phyloP scores from a whole-genome alignment of 2,888 invertebrate genomes.

The Cataglyphis albicans region DNA sequence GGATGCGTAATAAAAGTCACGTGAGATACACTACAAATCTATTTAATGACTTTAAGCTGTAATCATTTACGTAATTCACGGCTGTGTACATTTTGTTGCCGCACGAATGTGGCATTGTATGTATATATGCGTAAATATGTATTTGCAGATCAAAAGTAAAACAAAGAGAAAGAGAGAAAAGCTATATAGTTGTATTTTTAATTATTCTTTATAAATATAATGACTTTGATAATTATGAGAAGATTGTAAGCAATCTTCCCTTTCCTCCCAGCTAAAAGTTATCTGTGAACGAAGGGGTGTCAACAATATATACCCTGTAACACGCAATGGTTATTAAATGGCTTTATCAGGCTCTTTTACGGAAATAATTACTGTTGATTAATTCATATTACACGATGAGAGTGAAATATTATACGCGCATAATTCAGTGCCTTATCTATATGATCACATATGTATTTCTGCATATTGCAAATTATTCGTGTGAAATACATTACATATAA shows the following conservation, averaged over 20 bases:
- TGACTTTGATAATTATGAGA: slow-evolving; percentile 17
- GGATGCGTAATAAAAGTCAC: not conserved
- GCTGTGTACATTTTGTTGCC: slow-evolving; percentile 17
- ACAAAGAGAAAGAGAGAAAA: not conserved
- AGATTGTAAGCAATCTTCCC: not conserved
- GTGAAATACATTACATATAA: not conserved
- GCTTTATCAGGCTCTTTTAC: not conserved
- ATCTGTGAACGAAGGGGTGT: not conserved
- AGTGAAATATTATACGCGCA: not conserved
- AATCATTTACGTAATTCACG: slow-evolving; percentile 43
- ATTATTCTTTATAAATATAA: slow-evolving; percentile 5
- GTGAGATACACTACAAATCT: not conserved
- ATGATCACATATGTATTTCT: not conserved
- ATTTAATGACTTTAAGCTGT: slow-evolving; percentile 26
- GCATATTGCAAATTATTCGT: not conserved
- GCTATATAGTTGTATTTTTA: not conserved
- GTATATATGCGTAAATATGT: not conserved
- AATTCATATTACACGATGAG: not conserved
- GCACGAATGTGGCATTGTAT: slow-evolving; percentile 17
- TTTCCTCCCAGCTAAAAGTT: not conserved
- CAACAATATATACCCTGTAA: not conserved
- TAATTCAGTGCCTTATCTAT: not conserved
- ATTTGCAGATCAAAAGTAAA: not conserved
- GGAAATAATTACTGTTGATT: not conserved
- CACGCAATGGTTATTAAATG: not conserved